A percentile compares a stretch with the other conserved stretches of the same genome.
Evolutionary conservation across 2,113 vertebrate species (phyloP).

Genomic region (Malurus cyaneus): DNA sequence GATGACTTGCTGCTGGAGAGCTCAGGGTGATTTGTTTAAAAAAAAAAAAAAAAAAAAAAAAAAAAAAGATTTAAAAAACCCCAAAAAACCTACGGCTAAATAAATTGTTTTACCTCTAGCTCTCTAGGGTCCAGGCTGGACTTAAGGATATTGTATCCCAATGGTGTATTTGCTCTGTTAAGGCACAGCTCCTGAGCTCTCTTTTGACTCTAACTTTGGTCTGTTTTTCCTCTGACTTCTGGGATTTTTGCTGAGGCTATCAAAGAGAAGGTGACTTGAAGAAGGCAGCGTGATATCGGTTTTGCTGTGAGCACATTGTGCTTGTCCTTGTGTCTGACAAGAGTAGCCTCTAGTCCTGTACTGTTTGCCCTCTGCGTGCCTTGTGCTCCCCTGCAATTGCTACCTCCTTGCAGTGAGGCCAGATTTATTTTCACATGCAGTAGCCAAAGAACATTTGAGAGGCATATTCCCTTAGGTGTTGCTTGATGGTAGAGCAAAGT

Average conservation of each 20-base stretch:
- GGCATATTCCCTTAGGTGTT: not conserved
- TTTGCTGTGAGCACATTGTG: not conserved
- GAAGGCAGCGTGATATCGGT: fast-evolving
- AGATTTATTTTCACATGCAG: not conserved
- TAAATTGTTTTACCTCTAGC: not conserved
- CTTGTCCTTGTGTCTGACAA: not conserved
- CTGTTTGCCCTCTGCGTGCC: not conserved
- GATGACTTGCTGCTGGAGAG: not conserved
- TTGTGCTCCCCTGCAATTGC: not conserved
- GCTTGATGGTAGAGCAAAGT: not conserved
- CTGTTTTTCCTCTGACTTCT: not conserved
- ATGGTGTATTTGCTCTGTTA: not conserved
- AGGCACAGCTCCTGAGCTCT: not conserved
- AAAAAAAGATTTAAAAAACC: not conserved
- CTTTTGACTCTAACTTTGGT: not conserved
- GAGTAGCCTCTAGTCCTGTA: not conserved
- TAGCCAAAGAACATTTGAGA: not conserved
- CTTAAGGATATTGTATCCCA: not conserved
- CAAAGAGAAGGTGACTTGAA: not conserved
- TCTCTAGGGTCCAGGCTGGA: not conserved
- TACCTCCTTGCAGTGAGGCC: not conserved
- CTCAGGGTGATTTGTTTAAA: not conserved
- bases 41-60: not conserved
- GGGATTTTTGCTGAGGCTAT: not conserved
- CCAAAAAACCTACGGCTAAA: not conserved